phyloP scores from a whole-genome alignment of 2,888 invertebrate genomes.

The Macropis europaea region DNA sequence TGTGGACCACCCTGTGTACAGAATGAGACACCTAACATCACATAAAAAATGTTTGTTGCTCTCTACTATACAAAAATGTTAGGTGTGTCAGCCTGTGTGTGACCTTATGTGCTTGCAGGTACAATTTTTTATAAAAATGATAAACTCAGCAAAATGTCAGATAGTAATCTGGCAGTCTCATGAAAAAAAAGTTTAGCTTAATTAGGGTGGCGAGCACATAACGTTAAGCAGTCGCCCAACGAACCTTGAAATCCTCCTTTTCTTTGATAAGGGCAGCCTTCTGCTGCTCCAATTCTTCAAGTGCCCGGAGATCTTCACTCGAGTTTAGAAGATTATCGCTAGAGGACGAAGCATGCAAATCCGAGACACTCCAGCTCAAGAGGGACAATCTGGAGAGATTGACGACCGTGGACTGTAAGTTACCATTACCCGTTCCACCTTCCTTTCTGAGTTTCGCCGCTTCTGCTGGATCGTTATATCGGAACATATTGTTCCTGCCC shows the following conservation, averaged over 20 bases:
- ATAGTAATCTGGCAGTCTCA: not conserved
- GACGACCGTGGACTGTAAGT: slow-evolving; percentile 80
- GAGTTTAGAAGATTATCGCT: slow-evolving; percentile 77
- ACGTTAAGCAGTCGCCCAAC: not conserved
- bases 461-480: slow-evolving; percentile 94
- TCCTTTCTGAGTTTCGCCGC: slow-evolving; percentile 91
- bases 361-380: slow-evolving; percentile 90
- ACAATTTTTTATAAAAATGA: too few species aligned
- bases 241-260: slow-evolving; percentile 79
- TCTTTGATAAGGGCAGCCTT: slow-evolving; percentile 78
- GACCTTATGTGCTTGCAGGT: too few species aligned
- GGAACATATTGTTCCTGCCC: slow-evolving; percentile 90
- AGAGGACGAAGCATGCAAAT: slow-evolving; percentile 84
- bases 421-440: slow-evolving; percentile 84
- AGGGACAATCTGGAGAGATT: slow-evolving; percentile 91
- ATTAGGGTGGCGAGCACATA: too few species aligned
- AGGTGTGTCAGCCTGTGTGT: too few species aligned
- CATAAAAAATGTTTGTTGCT: too few species aligned
- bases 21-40: too few species aligned
- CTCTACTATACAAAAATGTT: too few species aligned
- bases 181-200: too few species aligned
- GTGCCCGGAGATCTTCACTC: slow-evolving; percentile 76
- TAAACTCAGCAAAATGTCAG: not conserved
- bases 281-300: slow-evolving; percentile 78
- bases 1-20: too few species aligned